A percentile compares a stretch with the other conserved stretches of the same genome.
phyloP scores from a whole-genome alignment of 1,140 invertebrate species.

The Trachymyrmex cornetzi region DNA sequence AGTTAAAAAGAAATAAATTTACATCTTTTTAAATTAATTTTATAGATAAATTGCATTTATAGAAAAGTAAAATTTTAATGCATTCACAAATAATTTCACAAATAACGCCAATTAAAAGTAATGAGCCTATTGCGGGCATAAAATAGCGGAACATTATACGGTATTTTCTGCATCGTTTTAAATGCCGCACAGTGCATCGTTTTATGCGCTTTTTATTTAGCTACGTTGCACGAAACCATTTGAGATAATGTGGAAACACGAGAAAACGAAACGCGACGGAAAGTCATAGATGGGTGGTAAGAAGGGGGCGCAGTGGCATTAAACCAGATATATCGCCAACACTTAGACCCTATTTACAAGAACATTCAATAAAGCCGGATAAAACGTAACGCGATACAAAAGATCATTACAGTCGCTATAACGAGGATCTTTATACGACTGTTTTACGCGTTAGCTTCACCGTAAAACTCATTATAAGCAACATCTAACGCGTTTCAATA shows the following conservation, averaged over 20 bases:
- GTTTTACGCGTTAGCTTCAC: conserved; percentile 4
- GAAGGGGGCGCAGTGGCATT: conserved; percentile 41
- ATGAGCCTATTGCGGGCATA: not conserved
- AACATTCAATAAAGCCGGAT: conserved; percentile 68
- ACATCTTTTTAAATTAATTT: not conserved
- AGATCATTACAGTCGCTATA: conserved; percentile 55
- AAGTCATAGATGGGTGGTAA: conserved; percentile 48
- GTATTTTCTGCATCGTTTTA: not conserved
- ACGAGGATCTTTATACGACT: conserved; percentile 54
- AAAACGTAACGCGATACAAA: conserved; percentile 36
- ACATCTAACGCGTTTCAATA: not conserved
- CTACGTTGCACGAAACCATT: conserved; percentile 44
- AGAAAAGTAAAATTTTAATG: not conserved
- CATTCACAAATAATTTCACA: not conserved
- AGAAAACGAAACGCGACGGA: conserved; percentile 38
- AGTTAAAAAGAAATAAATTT: not conserved
- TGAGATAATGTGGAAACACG: conserved; percentile 61
- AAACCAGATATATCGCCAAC: conserved; percentile 66
- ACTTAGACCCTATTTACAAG: conserved; percentile 68
- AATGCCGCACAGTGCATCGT: not conserved
- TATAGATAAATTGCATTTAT: not conserved
- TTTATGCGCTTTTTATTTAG: conserved; percentile 53
- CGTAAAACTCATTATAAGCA: conserved; percentile 44
- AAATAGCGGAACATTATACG: not conserved
- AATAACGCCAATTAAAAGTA: not conserved